Evolutionary conservation across 2,888 invertebrate genomes (phyloP).

Genomic region (Dasypogon diadema): DNA sequence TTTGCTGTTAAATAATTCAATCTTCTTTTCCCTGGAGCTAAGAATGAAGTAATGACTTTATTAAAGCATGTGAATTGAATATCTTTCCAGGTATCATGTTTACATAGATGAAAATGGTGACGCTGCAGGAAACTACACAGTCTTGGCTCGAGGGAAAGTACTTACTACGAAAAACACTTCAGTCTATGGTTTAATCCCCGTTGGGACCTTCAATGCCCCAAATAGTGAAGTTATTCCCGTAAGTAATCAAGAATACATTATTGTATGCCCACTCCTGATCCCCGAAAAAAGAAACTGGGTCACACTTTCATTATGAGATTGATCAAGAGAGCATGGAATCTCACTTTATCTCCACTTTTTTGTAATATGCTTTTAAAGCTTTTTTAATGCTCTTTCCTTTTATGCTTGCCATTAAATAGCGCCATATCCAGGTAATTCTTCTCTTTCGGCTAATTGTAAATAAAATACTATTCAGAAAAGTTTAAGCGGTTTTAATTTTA

Average conservation of each 20-base stretch:
- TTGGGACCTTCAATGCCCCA: slow-evolving; percentile 77
- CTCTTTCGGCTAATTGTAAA: background rate
- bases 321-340: slow-evolving; percentile 13
- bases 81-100: slow-evolving; percentile 81
- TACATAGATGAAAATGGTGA: slow-evolving; percentile 93
- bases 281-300: slow-evolving; percentile 25
- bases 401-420: slow-evolving; percentile 34
- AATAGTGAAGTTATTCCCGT: slow-evolving; percentile 79
- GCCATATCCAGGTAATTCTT: slow-evolving; percentile 41
- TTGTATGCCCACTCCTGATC: background rate
- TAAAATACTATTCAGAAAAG: background rate
- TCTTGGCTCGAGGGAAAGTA: slow-evolving; percentile 74
- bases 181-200: slow-evolving; percentile 81
- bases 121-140: slow-evolving; percentile 93
- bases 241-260: slow-evolving; percentile 66
- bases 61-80: background rate
- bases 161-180: slow-evolving; percentile 62
- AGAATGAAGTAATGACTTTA: too few relatives aligned
- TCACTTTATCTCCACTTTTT: slow-evolving; percentile 22
- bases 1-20: too few relatives aligned
- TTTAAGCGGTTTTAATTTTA: slow-evolving; percentile 20
- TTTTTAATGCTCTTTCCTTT: slow-evolving; percentile 29
- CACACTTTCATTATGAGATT: slow-evolving; percentile 7
- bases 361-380: slow-evolving; percentile 12
- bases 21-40: too few relatives aligned